phyloP scores from a whole-genome alignment of 2,797 vertebrate genomes.

The Acanthornis magna region DNA sequence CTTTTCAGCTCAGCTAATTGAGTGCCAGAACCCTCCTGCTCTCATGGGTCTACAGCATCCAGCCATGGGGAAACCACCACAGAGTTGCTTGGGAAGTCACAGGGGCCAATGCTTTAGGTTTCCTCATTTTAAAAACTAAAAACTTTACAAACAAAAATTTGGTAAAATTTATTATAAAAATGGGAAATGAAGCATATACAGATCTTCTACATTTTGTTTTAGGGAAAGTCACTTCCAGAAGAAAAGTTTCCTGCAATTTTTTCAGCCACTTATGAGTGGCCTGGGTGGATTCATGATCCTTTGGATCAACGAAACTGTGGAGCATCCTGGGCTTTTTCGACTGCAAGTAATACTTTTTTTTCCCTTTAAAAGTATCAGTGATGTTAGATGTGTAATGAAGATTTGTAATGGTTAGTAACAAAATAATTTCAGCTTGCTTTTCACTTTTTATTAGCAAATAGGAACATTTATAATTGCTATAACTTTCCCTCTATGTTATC shows the following conservation, averaged over 20 bases:
- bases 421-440: not conserved
- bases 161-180: not conserved
- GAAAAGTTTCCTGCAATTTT: slow-evolving; percentile 75
- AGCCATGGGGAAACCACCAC: not conserved
- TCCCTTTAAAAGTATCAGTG: not conserved
- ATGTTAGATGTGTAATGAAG: not conserved
- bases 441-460: not conserved
- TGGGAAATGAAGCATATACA: not conserved
- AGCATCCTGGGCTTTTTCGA: slow-evolving; percentile 83
- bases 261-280: slow-evolving; percentile 76
- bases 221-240: slow-evolving; percentile 58
- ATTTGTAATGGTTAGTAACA: not conserved
- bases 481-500: not conserved
- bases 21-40: not conserved
- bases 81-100: not conserved
- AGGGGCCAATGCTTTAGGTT: not conserved
- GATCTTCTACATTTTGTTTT: slow-evolving; percentile 15
- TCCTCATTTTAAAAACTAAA: not conserved
- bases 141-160: not conserved
- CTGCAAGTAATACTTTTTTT: slow-evolving; percentile 74
- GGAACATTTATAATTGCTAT: not conserved
- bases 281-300: slow-evolving; percentile 77
- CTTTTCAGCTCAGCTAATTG: not conserved
- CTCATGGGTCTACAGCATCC: not conserved
- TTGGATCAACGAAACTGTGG: slow-evolving; percentile 79